Conservation (phyloP, 2,888 invertebrate species). For the Pristionchus mayeri region DNA sequence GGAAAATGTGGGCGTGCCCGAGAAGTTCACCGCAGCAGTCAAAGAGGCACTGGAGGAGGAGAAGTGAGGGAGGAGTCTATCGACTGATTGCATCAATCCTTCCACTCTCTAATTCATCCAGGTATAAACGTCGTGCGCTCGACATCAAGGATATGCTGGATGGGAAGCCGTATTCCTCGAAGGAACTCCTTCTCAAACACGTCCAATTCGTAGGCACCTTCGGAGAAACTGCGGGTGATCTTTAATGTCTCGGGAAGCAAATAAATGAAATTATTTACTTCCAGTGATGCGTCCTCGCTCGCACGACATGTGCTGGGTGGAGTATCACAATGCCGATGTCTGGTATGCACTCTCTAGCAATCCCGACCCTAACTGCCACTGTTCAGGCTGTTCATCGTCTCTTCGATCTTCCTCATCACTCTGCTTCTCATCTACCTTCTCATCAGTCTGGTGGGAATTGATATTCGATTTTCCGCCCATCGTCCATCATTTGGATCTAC, state of each 20-base stretch:
- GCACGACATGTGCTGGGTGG: slow-evolving; percentile 19
- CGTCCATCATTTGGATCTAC: neutral
- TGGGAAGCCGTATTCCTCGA: neutral
- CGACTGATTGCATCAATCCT: no score
- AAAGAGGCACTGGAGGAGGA: neutral
- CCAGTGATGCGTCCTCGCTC: neutral
- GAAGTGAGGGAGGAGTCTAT: neutral
- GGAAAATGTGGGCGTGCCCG: neutral
- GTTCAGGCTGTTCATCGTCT: neutral
- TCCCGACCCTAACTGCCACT: no score
- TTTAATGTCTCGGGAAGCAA: neutral
- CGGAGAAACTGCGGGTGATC: neutral
- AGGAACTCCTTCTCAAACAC: slow-evolving; percentile 18
- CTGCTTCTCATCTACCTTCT: neutral
- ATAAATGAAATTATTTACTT: neutral
- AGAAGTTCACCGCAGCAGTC: slow-evolving; percentile 2
- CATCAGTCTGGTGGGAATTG: neutral
- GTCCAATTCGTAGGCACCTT: neutral
- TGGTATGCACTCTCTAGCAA: neutral
- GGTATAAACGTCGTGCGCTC: neutral
- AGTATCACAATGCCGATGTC: slow-evolving; percentile 27
- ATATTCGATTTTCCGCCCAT: neutral
- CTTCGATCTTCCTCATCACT: neutral
- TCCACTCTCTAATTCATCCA: no score
- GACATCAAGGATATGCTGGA: neutral